A percentile compares a stretch with the other conserved stretches of the same genome.
Conservation (phyloP, 2,797 vertebrate species). For the Corythornis leucogaster region DNA sequence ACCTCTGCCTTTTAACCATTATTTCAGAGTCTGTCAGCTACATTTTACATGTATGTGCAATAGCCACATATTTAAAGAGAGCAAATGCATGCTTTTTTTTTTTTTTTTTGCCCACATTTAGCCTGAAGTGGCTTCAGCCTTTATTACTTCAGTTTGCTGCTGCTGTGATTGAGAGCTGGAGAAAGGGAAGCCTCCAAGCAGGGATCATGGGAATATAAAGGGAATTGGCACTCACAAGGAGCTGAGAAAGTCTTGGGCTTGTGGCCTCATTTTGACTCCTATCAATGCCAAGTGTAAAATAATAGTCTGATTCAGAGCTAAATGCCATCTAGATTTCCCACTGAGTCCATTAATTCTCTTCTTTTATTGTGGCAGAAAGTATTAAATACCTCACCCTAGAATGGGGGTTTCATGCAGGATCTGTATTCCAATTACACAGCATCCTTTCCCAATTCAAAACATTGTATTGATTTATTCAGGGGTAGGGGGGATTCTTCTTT, state of each 20-base stretch:
- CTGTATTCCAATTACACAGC: constrained; percentile 32
- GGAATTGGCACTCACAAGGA: neutral
- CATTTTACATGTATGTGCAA: neutral
- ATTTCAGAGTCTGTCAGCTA: neutral
- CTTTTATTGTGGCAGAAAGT: constrained; percentile 33
- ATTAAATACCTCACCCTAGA: constrained; percentile 41
- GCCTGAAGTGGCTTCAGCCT: neutral
- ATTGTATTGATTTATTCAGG: neutral
- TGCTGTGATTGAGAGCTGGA: neutral
- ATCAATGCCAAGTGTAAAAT: constrained; percentile 60
- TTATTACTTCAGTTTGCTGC: constrained; percentile 6
- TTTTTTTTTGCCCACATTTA: neutral
- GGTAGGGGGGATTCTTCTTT: neutral
- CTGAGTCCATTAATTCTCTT: constrained; percentile 41
- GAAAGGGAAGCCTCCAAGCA: constrained; percentile 18
- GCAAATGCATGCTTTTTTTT: neutral
- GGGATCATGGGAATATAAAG: neutral
- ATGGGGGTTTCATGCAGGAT: neutral
- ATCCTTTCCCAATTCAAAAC: neutral
- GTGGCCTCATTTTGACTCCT: constrained; percentile 56
- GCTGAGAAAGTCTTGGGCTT: constrained; percentile 27
- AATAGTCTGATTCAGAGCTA: constrained; percentile 58
- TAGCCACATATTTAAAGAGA: constrained; percentile 4
- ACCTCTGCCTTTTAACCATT: neutral
- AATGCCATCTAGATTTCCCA: constrained; percentile 66